Conservation (phyloP, 2,113 vertebrate species). For the Silurus meridionalis region DNA sequence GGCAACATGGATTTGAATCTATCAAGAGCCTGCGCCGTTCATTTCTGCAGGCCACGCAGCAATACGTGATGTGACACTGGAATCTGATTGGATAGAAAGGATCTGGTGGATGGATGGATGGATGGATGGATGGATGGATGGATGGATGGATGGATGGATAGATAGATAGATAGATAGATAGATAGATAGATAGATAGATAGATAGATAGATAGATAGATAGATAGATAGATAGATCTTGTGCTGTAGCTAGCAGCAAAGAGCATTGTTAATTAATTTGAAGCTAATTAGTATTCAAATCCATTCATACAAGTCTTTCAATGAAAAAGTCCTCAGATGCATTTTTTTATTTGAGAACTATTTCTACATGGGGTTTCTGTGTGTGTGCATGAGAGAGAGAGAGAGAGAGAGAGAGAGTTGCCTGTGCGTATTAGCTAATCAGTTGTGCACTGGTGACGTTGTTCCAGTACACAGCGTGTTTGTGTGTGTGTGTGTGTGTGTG, state of each 20-base stretch:
- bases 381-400: background rate
- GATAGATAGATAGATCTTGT: too few relatives aligned
- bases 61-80: too few relatives aligned
- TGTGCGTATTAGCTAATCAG: background rate
- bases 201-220: too few relatives aligned
- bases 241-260: background rate
- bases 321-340: background rate
- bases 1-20: too few relatives aligned
- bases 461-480: background rate
- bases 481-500: background rate
- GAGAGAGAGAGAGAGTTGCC: background rate
- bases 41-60: too few relatives aligned
- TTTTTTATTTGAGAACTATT: background rate
- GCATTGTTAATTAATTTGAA: background rate
- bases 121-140: too few relatives aligned
- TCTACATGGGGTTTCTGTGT: background rate
- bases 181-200: too few relatives aligned
- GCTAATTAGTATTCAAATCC: background rate
- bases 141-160: too few relatives aligned
- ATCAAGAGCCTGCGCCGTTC: too few relatives aligned
- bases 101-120: too few relatives aligned
- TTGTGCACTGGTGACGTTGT: background rate
- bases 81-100: too few relatives aligned
- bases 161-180: too few relatives aligned
- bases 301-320: background rate